Conservation (phyloP, 2,797 vertebrate genomes). For the Avahi laniger region DNA sequence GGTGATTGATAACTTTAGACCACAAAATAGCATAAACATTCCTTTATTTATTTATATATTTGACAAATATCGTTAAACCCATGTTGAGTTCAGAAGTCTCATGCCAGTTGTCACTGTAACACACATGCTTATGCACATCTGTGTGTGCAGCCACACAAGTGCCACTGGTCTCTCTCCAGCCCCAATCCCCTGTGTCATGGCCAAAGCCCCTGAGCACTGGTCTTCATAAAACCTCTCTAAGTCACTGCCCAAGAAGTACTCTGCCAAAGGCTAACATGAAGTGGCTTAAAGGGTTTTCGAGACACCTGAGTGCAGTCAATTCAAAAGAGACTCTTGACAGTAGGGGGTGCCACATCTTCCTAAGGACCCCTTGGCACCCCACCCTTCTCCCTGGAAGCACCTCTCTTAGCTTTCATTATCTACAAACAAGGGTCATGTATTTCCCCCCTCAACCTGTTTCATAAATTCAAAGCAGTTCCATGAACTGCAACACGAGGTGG, state of each 20-base stretch:
- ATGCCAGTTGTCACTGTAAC: not conserved
- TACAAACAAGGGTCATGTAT: slow-evolving; percentile 67
- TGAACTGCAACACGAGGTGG: slow-evolving; percentile 56
- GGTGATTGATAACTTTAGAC: not conserved
- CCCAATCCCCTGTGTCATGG: not conserved
- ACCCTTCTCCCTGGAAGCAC: not conserved
- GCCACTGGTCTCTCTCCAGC: not conserved
- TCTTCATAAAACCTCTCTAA: not conserved
- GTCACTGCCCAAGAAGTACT: not conserved
- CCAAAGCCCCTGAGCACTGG: not conserved
- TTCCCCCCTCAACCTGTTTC: slow-evolving; percentile 38
- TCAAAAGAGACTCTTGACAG: not conserved
- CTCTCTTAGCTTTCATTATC: slow-evolving; percentile 45
- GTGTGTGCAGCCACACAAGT: accelerated
- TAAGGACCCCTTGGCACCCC: accelerated
- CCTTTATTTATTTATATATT: not conserved
- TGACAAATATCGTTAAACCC: not conserved
- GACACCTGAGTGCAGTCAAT: not conserved
- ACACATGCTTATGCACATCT: not conserved
- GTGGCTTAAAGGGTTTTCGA: not conserved
- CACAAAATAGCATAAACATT: not conserved
- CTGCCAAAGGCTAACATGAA: not conserved
- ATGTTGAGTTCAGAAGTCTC: not conserved
- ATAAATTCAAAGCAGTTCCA: slow-evolving; percentile 54
- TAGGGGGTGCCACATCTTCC: not conserved